Percentiles rank a stretch among this genome's conserved stretches.
Conservation (phyloP, 2,797 vertebrate genomes). For the Masticophis lateralis region DNA sequence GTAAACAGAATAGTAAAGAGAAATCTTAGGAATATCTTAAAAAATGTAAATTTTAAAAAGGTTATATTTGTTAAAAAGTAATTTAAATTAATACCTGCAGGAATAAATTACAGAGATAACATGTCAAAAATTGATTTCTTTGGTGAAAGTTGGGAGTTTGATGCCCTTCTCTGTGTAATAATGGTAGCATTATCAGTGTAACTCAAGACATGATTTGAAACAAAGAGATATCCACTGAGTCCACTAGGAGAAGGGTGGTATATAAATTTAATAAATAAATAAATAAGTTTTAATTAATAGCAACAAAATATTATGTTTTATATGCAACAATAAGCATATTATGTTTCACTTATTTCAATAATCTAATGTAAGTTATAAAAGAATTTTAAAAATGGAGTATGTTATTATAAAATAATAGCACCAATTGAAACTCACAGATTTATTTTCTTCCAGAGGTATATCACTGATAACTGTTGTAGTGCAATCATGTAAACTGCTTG, state of each 20-base stretch:
- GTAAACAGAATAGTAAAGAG: neutral
- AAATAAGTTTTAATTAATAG: conserved; percentile 33
- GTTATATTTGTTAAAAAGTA: neutral
- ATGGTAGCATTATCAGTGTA: neutral
- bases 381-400: neutral
- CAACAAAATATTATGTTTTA: conserved; percentile 5
- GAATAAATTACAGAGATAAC: conserved; percentile 17
- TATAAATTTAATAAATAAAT: too few species aligned
- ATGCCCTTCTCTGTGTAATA: neutral
- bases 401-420: neutral
- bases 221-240: neutral
- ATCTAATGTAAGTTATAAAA: neutral
- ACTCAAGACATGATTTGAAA: conserved; percentile 7
- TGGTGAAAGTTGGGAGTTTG: neutral
- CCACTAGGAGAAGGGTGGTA: too few species aligned
- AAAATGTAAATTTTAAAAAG: neutral
- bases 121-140: neutral
- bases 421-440: neutral
- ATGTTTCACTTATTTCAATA: neutral
- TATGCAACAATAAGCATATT: neutral
- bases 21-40: neutral
- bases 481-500: neutral
- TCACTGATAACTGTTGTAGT: neutral
- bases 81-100: neutral
- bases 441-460: neutral